Evolutionary conservation across 2,113 vertebrate species (phyloP), one percentile per base, ranked within the genome.

Genomic region (Romanogobio albipinnatus): DNA sequence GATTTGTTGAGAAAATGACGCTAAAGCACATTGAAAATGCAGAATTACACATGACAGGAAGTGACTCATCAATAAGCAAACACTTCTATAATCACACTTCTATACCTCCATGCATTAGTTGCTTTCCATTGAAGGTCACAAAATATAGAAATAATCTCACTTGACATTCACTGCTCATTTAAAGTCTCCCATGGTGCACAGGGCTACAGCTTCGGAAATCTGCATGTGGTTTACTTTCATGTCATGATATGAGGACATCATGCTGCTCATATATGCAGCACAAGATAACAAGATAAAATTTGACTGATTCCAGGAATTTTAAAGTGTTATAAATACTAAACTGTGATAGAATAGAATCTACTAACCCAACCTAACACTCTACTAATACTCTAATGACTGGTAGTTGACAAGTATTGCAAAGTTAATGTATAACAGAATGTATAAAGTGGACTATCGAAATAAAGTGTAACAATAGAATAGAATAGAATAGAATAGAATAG

Each of bases 51-150:
- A 10, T 33, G 53, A 62, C 59, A 80, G 59, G 39, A 80, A 6
- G 59, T 29, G 77, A 26, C 13, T 51, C 24, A 29, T 26, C 56
- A 75, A 29, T 64, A 47, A 24, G 26, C 15, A 0, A 70, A 36
- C 26, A 85, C 79, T 80, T 83, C 19, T 68, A 43, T 71, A 26
- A 85, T 84, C 39, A 39, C 82, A 84, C 53, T 71, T 87, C 43
- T 56, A 71, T 84, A 77, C 53, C 22, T 77, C 47, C 49, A 53
- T 45, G 49, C 33, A 73, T 86, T 84, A 75, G 59, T n/a, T 39
- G 15, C 36, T 64, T 78, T 64, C 36, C 66, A 79, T 74, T 85
- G 51, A 70, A 33, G 13, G 43, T 70, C 59, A 61, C 82, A 39
- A 81, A 76, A 59, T 85, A 68, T 79, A 53, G 74, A 73, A 59